Percentiles rank a stretch among this genome's conserved stretches.
Evolutionary conservation across 1,140 invertebrate genomes (phyloP).

Genomic region (Piezodorus guildinii): DNA sequence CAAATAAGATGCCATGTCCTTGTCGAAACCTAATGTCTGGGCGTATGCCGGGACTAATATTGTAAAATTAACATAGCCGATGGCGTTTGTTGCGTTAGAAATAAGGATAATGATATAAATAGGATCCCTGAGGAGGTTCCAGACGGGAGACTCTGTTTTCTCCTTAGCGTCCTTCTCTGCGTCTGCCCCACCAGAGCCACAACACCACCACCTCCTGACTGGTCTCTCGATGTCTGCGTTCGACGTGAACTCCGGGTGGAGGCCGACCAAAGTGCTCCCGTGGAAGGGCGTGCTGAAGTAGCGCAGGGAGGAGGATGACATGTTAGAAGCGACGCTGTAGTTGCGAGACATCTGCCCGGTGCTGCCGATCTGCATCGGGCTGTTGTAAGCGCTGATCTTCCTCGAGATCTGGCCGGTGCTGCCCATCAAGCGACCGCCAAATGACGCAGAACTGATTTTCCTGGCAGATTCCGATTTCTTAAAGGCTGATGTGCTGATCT

Average conservation of each 20-base stretch:
- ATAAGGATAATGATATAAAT: slow-evolving; percentile 69
- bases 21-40: slow-evolving; percentile 51
- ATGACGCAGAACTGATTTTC: slow-evolving; percentile 18
- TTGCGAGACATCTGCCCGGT: slow-evolving; percentile 26
- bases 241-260: slow-evolving; percentile 64
- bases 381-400: slow-evolving; percentile 44
- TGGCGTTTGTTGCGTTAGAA: slow-evolving; percentile 70
- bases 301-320: slow-evolving; percentile 60
- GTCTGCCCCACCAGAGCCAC: slow-evolving; percentile 1
- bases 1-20: slow-evolving; percentile 51
- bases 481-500: slow-evolving; percentile 40
- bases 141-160: neutral
- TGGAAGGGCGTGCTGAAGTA: slow-evolving; percentile 74
- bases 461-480: neutral
- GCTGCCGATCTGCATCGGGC: slow-evolving; percentile 23
- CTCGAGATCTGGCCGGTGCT: slow-evolving; percentile 43
- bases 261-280: slow-evolving; percentile 62
- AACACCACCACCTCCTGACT: slow-evolving; percentile 39
- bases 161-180: neutral
- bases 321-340: slow-evolving; percentile 36
- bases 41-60: slow-evolving; percentile 67
- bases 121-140: slow-evolving; percentile 54
- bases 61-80: slow-evolving; percentile 76
- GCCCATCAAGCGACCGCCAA: slow-evolving; percentile 31
- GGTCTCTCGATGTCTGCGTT: slow-evolving; percentile 60